These are phyloP conservation scores for Phocoena phocoena DNA, from an alignment of 2,113 vertebrate species.

Conservation along the genomic window DNA sequence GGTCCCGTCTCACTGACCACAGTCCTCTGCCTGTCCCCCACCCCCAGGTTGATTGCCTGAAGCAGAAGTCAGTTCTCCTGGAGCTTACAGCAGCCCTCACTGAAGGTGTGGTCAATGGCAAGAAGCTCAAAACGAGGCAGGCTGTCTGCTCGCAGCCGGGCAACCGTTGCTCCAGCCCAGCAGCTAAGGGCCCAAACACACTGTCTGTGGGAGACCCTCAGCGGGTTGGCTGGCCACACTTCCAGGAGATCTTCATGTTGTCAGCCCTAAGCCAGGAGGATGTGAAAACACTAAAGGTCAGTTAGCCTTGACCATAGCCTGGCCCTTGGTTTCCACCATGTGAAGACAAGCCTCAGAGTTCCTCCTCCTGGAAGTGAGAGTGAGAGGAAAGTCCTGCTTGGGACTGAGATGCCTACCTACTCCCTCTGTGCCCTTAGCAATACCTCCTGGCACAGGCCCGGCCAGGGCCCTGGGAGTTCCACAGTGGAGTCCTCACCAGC, in stretches of 20 bases:
- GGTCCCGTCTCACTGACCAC: neutral
- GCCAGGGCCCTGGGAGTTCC: conserved; percentile 93
- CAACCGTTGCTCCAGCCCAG: neutral
- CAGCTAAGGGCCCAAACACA: neutral
- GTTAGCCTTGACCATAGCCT: neutral
- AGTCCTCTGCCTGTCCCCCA: neutral
- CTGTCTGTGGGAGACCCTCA: conserved; percentile 65
- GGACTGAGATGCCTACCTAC: neutral
- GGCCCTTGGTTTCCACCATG: neutral
- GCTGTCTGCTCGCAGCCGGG: conserved; percentile 80
- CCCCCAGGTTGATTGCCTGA: conserved; percentile 91
- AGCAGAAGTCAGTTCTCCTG: conserved; percentile 88
- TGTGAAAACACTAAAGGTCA: conserved; percentile 93
- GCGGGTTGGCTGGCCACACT: conserved; percentile 90
- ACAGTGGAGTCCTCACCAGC: conserved; percentile 93
- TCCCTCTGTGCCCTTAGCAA: conserved; percentile 79
- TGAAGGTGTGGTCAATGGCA: conserved; percentile 90
- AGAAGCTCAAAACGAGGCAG: conserved; percentile 87
- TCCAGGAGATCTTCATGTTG: conserved; percentile 97
- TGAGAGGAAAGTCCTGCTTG: neutral
- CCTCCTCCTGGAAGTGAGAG: neutral
- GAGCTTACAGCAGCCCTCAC: conserved; percentile 88
- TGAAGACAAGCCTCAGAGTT: conserved; percentile 33
- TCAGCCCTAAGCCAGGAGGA: conserved; percentile 90
- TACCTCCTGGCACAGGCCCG: conserved; percentile 91